phyloP scores from a whole-genome alignment of 2,797 vertebrate species.

The Propithecus perrieri region DNA sequence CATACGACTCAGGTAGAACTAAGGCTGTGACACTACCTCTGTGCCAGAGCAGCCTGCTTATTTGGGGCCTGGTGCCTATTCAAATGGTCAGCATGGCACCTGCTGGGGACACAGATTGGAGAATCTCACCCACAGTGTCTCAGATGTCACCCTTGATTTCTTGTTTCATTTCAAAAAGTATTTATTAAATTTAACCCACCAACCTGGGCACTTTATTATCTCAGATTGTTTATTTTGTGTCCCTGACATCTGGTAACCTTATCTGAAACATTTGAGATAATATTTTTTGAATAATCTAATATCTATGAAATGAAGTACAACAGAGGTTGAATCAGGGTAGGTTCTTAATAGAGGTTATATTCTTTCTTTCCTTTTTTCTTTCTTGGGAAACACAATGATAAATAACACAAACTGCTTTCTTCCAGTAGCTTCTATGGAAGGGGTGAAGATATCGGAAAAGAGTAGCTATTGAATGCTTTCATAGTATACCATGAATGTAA shows the following conservation, averaged over 20 bases:
- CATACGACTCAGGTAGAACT: background rate
- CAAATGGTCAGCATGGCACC: background rate
- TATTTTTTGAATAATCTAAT: background rate
- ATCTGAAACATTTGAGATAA: background rate
- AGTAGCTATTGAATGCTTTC: background rate
- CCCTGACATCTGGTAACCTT: background rate
- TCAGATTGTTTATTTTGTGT: background rate
- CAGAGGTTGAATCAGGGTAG: background rate
- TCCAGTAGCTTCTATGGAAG: background rate
- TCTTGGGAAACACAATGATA: background rate
- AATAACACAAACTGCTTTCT: background rate
- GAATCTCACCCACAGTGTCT: background rate
- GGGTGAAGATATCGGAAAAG: rapidly evolving
- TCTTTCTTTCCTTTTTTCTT: background rate
- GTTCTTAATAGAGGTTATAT: background rate
- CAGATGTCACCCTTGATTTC: background rate
- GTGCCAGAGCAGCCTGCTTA: background rate
- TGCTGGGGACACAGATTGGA: background rate
- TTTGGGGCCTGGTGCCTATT: rapidly evolving
- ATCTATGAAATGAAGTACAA: background rate
- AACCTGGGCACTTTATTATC: background rate
- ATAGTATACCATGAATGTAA: background rate
- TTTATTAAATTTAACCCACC: background rate
- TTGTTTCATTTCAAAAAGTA: background rate
- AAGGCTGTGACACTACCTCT: rapidly evolving